These are phyloP conservation scores for Burhinus bistriatus DNA, from an alignment of 2,113 vertebrate genomes.

Conservation along the genomic window DNA sequence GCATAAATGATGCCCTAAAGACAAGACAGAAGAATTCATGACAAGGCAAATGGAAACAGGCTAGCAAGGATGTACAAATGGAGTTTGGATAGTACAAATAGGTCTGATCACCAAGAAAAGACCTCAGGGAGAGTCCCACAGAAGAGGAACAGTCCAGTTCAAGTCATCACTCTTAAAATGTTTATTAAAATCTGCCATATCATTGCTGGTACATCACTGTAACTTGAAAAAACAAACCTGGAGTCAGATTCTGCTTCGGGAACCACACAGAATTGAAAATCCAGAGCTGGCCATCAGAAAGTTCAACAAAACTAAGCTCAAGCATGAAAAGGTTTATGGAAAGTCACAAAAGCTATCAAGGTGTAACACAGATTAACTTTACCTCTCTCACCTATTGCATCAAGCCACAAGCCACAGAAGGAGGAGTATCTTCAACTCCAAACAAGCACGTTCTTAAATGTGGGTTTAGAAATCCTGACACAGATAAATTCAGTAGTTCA, in stretches of 20 bases:
- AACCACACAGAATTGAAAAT: background rate
- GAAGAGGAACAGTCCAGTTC: background rate
- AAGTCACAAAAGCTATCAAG: background rate
- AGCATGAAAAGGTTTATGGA: background rate
- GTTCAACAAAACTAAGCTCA: background rate
- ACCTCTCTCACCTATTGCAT: background rate
- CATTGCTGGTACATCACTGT: background rate
- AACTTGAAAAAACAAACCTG: background rate
- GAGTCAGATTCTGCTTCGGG: background rate
- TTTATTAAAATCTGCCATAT: background rate
- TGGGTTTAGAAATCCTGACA: conserved; percentile 1
- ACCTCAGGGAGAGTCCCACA: background rate
- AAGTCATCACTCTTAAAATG: background rate
- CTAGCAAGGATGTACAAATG: background rate
- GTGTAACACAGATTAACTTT: background rate
- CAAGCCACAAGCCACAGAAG: background rate
- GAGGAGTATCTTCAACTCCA: background rate
- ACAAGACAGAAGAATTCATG: background rate
- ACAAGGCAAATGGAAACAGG: background rate
- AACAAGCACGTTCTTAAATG: background rate
- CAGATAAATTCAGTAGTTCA: background rate
- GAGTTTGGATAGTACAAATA: background rate
- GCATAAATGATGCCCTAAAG: background rate
- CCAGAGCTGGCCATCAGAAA: background rate
- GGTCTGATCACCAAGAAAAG: background rate